Percentiles rank a stretch among this genome's conserved stretches.
phyloP scores from a whole-genome alignment of 1,140 invertebrate species.

The Globodera ellingtonae region DNA sequence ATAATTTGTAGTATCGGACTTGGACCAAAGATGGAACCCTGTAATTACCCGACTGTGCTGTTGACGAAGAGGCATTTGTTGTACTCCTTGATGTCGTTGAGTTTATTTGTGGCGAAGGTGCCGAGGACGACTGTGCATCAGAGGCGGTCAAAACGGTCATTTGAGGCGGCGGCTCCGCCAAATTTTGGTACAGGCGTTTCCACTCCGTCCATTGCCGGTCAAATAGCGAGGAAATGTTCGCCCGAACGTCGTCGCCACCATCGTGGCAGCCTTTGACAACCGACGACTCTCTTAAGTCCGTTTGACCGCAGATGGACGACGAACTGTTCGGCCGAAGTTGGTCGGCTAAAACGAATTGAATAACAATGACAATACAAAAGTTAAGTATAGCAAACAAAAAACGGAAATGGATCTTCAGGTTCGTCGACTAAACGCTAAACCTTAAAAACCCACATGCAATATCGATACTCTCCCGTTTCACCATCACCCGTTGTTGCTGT shows the following conservation, averaged over 20 bases:
- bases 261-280: background rate
- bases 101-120: background rate
- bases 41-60: no score
- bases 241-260: background rate
- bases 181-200: constrained; percentile 18
- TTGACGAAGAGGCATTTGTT: background rate
- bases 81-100: constrained; percentile 3
- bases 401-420: background rate
- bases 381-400: background rate
- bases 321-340: background rate
- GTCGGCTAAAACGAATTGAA: background rate
- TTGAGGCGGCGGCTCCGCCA: background rate
- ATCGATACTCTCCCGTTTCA: no score
- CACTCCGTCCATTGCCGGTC: constrained; percentile 43
- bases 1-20: background rate
- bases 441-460: background rate
- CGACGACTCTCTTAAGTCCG: background rate
- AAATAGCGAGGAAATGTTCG: constrained; percentile 36
- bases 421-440: no score
- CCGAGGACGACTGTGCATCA: background rate
- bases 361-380: no score
- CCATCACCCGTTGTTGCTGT: background rate
- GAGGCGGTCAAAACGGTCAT: background rate
- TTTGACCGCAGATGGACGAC: background rate
- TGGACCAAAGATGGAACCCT: background rate